Conservation (phyloP, 2,797 vertebrate genomes). For the Rhincodon typus region DNA sequence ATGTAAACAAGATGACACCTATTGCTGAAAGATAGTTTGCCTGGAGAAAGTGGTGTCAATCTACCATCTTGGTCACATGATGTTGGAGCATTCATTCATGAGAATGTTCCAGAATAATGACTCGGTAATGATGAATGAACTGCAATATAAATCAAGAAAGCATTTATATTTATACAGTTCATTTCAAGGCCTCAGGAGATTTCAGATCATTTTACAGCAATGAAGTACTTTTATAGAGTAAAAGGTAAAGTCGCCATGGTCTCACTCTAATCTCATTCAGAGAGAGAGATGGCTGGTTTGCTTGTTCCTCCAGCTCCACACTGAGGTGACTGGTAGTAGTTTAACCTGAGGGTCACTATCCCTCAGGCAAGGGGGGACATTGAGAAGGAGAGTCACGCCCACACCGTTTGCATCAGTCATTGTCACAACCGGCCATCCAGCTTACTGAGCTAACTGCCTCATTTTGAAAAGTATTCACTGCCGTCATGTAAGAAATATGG, state of each 20-base stretch:
- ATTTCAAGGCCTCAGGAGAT: neutral
- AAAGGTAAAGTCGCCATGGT: no score
- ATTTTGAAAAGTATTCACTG: neutral
- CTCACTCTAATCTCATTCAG: no score
- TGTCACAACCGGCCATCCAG: no score
- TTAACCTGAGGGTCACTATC: no score
- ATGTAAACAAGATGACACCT: neutral
- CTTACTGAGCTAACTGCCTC: no score
- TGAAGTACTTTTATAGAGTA: neutral
- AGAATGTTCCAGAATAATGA: neutral
- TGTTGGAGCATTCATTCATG: neutral
- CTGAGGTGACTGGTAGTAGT: no score
- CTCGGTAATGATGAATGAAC: neutral
- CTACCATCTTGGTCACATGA: neutral
- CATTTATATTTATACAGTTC: neutral
- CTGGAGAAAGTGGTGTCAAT: neutral
- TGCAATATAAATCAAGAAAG: neutral
- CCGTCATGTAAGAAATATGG: neutral
- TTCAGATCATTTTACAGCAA: neutral
- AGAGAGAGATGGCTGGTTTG: no score
- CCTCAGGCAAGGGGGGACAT: no score
- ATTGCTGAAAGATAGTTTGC: neutral
- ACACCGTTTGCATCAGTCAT: no score
- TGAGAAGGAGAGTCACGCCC: no score
- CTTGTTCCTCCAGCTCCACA: no score